Percentiles rank a stretch among this genome's conserved stretches.
These are phyloP conservation scores for Hydropotes inermis DNA, from an alignment of 2,113 vertebrate genomes.

Conservation along the genomic window DNA sequence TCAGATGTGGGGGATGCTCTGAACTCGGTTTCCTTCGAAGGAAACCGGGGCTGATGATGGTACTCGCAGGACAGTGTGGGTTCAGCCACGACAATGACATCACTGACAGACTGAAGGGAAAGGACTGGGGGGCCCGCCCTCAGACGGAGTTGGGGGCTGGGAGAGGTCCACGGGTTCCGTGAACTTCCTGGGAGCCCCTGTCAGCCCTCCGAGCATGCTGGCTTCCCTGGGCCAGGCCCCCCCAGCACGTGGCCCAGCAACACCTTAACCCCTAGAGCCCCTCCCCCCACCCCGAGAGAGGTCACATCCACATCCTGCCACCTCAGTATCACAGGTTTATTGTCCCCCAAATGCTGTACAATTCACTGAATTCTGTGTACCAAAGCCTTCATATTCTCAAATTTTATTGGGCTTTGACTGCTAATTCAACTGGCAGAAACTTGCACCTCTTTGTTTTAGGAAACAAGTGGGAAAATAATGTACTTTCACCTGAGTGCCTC, in stretches of 20 bases:
- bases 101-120: background rate
- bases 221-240: no score
- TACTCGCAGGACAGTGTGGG: background rate
- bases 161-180: background rate
- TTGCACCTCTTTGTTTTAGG: slow-evolving; percentile 52
- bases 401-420: slow-evolving; percentile 65
- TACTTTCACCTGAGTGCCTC: background rate
- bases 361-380: slow-evolving; percentile 15
- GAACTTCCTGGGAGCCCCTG: background rate
- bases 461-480: slow-evolving; percentile 67
- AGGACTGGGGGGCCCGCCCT: background rate
- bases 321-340: slow-evolving; percentile 40
- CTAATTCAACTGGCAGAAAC: slow-evolving; percentile 63
- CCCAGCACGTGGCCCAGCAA: background rate
- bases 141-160: background rate
- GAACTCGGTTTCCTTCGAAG: background rate
- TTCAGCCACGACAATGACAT: background rate
- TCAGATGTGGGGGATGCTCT: background rate
- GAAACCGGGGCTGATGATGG: background rate
- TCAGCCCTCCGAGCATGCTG: background rate
- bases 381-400: slow-evolving; percentile 58
- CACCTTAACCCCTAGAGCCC: slow-evolving; percentile 39
- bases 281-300: background rate
- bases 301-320: background rate
- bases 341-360: slow-evolving; percentile 73